Conservation (phyloP, 2,888 invertebrate species). For the Hermaeophaga mercurialis region DNA sequence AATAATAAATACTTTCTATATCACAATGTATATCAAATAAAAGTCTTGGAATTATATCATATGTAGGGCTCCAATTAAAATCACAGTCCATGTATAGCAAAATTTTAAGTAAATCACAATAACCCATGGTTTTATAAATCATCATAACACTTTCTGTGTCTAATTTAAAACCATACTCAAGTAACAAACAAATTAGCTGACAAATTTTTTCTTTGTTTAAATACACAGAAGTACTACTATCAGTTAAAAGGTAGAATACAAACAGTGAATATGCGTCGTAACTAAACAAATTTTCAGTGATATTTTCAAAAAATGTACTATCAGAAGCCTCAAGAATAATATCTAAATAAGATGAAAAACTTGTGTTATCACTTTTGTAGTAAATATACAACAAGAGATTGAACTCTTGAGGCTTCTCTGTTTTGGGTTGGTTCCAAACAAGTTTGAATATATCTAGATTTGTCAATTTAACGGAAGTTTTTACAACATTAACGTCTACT, state of each 20-base stretch:
- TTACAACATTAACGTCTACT: slow-evolving; percentile 28
- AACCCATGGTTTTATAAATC: slow-evolving; percentile 31
- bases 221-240: background rate
- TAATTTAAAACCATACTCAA: slow-evolving; percentile 30
- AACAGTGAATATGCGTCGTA: slow-evolving; percentile 15
- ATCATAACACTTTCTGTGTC: slow-evolving; percentile 23
- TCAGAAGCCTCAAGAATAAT: slow-evolving; percentile 26
- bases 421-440: slow-evolving; percentile 36
- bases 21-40: slow-evolving; percentile 28
- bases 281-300: slow-evolving; percentile 21
- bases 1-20: slow-evolving; percentile 3
- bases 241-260: slow-evolving; percentile 20
- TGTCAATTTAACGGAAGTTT: slow-evolving; percentile 30
- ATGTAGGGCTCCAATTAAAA: slow-evolving; percentile 2
- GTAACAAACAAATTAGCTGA: slow-evolving; percentile 33
- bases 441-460: slow-evolving; percentile 34
- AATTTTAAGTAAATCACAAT: slow-evolving; percentile 32
- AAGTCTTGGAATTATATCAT: slow-evolving; percentile 24
- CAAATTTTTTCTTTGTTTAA: slow-evolving; percentile 23
- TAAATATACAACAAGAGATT: slow-evolving; percentile 20
- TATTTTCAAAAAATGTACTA: slow-evolving; percentile 20
- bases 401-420: slow-evolving; percentile 21
- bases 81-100: slow-evolving; percentile 38
- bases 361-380: no score
- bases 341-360: no score